phyloP scores from a whole-genome alignment of 2,113 vertebrate genomes.

The Taurulus bubalis region DNA sequence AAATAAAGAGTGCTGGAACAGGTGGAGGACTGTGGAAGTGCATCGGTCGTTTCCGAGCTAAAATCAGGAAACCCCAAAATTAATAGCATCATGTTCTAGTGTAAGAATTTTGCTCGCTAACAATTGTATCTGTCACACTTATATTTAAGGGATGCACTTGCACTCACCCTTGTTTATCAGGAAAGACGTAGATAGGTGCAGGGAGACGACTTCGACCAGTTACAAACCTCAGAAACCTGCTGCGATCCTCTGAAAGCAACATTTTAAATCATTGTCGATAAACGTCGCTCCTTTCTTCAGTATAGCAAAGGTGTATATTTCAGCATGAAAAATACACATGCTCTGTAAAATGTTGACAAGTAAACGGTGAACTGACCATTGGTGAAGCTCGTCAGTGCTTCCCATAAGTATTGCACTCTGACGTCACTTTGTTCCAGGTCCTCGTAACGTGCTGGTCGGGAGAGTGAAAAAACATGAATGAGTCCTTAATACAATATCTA shows the following conservation, averaged over 20 bases:
- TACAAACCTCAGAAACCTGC: slow-evolving; percentile 97
- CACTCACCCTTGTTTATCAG: slow-evolving; percentile 93
- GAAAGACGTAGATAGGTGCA: slow-evolving; percentile 95
- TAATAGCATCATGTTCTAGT: background rate
- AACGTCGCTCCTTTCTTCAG: background rate
- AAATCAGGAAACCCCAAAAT: slow-evolving; percentile 18
- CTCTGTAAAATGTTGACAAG: accelerated
- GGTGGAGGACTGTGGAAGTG: slow-evolving; percentile 95
- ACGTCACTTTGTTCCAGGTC: slow-evolving; percentile 92
- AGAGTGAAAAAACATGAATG: background rate
- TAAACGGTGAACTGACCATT: slow-evolving; percentile 85
- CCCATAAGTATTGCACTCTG: slow-evolving; percentile 95
- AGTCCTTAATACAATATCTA: background rate
- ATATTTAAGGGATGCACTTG: background rate
- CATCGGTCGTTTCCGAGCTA: slow-evolving; percentile 96
- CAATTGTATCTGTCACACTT: background rate
- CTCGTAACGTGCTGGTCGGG: slow-evolving; percentile 90
- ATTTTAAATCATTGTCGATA: background rate
- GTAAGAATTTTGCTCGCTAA: background rate
- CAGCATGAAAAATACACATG: too few relatives aligned
- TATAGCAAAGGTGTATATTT: background rate
- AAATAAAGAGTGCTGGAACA: slow-evolving; percentile 97
- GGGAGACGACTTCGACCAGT: slow-evolving; percentile 97
- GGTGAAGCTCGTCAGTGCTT: slow-evolving; percentile 96
- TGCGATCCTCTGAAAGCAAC: slow-evolving; percentile 91